Conservation (phyloP, 2,888 invertebrate species). For the Phragmatobia fuliginosa region DNA sequence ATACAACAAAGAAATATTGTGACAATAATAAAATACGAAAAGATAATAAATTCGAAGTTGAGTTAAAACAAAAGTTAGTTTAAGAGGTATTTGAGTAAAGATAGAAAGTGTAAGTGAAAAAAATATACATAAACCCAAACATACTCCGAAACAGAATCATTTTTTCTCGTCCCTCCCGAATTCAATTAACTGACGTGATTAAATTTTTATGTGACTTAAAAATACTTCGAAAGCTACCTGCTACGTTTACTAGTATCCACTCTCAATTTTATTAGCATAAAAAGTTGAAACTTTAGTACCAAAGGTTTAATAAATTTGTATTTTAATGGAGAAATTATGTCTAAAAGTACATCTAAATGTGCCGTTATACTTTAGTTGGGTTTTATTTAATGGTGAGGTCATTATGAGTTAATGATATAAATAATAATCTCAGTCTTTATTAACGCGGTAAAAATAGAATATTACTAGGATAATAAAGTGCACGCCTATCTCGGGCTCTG, state of each 20-base stretch:
- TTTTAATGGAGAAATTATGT: constrained; percentile 75
- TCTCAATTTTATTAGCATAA: constrained; percentile 62
- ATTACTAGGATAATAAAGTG: constrained; percentile 38
- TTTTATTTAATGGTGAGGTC: constrained; percentile 38
- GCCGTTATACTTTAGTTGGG: constrained; percentile 46
- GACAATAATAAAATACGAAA: background rate
- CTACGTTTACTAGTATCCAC: constrained; percentile 45
- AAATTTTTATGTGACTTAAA: constrained; percentile 74
- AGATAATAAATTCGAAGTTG: background rate
- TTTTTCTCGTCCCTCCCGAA: constrained; percentile 41
- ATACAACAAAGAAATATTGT: too few relatives aligned
- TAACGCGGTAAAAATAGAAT: constrained; percentile 39
- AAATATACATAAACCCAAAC: constrained; percentile 17
- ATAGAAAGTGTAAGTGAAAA: background rate
- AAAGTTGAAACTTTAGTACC: constrained; percentile 60
- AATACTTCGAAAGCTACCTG: constrained; percentile 58
- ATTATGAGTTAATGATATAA: constrained; percentile 41
- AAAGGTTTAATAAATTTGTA: constrained; percentile 65
- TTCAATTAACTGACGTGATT: constrained; percentile 69
- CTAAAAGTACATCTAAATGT: constrained; percentile 62
- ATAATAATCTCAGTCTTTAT: constrained; percentile 39
- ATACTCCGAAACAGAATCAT: constrained; percentile 25
- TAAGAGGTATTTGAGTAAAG: background rate
- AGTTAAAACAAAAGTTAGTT: background rate
- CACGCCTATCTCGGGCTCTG: constrained; percentile 21